A percentile compares a stretch with the other conserved stretches of the same genome.
Evolutionary conservation across 1,140 invertebrate species (phyloP).

Genomic region (Panonychus citri): DNA sequence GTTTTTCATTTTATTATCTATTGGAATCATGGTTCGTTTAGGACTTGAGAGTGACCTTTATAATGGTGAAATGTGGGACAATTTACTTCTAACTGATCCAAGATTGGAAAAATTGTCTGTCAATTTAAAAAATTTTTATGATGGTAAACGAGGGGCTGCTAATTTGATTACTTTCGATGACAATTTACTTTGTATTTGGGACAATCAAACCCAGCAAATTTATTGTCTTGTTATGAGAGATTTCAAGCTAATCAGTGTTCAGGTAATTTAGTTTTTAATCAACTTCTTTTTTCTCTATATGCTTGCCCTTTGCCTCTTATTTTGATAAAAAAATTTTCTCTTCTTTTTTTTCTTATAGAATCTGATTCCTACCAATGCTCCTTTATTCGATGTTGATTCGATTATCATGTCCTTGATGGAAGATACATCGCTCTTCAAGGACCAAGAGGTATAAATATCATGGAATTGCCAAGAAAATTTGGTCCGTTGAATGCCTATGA

Average conservation of each 20-base stretch:
- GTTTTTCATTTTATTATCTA: background rate
- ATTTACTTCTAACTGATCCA: background rate
- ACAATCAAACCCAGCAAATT: background rate
- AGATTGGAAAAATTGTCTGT: background rate
- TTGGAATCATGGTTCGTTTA: background rate
- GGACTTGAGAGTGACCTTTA: background rate
- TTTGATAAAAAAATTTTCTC: background rate
- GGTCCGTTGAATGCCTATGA: background rate
- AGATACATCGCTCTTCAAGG: conserved; percentile 22
- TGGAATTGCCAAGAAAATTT: conserved; percentile 23
- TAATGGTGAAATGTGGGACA: background rate
- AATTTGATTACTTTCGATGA: background rate
- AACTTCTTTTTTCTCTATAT: too few species aligned
- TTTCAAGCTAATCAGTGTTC: background rate
- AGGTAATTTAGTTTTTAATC: background rate
- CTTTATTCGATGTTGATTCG: conserved; percentile 21
- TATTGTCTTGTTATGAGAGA: background rate
- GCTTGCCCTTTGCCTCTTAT: background rate
- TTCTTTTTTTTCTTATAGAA: conserved; percentile 17
- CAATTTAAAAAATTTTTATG: background rate
- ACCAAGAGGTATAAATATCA: conserved; percentile 19
- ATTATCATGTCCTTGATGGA: conserved; percentile 19
- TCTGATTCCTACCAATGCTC: conserved; percentile 20
- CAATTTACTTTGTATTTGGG: background rate
- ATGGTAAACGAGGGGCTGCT: background rate